Conservation (phyloP, 2,113 vertebrate species). For the Coturnix japonica region DNA sequence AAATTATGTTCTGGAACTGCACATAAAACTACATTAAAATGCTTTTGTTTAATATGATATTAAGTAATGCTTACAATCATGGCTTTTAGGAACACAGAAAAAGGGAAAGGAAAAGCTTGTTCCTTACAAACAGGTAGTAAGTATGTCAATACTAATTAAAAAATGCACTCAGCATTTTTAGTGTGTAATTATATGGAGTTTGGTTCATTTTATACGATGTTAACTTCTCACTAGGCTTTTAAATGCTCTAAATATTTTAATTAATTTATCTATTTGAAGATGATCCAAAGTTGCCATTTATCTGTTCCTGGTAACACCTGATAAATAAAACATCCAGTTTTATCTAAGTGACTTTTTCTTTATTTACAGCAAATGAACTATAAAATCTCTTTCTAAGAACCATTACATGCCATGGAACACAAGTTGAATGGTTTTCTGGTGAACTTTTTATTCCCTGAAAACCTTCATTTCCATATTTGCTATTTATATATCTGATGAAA, state of each 20-base stretch:
- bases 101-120: background rate
- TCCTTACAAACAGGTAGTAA: background rate
- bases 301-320: background rate
- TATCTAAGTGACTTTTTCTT: background rate
- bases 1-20: background rate
- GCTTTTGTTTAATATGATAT: background rate
- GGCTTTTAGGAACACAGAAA: background rate
- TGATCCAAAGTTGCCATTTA: background rate
- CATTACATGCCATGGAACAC: background rate
- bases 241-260: background rate
- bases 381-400: background rate
- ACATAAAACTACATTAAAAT: background rate
- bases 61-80: background rate
- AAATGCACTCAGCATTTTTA: background rate
- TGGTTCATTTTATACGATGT: background rate
- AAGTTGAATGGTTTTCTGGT: background rate
- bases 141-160: background rate
- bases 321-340: background rate
- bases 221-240: background rate
- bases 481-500: background rate
- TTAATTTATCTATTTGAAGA: background rate
- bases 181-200: background rate
- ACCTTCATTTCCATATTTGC: background rate
- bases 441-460: background rate
- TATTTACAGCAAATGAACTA: background rate